Conservation (phyloP, 2,888 invertebrate genomes). For the Graphium colonna region DNA sequence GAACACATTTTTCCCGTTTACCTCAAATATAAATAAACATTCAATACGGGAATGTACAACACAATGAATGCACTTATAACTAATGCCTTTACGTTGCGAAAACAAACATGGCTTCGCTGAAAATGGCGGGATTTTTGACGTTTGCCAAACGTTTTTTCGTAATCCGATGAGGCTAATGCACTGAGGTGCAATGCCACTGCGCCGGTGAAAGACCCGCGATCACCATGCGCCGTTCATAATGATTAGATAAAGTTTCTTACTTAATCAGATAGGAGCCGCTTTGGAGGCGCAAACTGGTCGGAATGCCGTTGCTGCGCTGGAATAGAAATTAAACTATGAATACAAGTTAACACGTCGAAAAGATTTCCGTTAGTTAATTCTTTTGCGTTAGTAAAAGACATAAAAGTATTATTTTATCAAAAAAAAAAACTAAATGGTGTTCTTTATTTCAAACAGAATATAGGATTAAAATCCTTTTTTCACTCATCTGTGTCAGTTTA, state of each 20-base stretch:
- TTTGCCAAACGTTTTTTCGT: conserved; percentile 14
- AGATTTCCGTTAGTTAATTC: no score
- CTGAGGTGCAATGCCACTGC: conserved; percentile 12
- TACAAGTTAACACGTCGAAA: no score
- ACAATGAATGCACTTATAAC: conserved; percentile 22
- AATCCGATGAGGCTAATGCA: conserved; percentile 18
- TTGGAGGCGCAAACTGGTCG: conserved; percentile 18
- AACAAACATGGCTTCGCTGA: conserved; percentile 9
- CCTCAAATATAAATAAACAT: conserved; percentile 26
- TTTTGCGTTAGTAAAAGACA: no score
- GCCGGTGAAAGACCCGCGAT: conserved; percentile 20
- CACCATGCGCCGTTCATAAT: conserved; percentile 18
- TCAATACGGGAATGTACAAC: conserved; percentile 22
- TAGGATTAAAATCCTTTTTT: no score
- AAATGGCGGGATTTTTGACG: conserved; percentile 1
- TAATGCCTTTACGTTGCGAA: conserved; percentile 13
- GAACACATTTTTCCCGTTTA: conserved; percentile 23
- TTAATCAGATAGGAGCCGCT: conserved; percentile 23
- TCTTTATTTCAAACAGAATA: no score
- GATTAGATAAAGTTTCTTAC: conserved; percentile 24
- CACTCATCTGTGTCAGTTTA: no score
- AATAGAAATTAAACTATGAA: conserved; percentile 7
- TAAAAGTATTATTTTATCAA: no score
- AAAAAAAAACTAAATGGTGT: no score
- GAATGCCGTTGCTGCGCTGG: conserved; percentile 11